Evolutionary conservation across 2,113 vertebrate genomes (phyloP), one percentile per base, ranked within the genome.

Genomic region (Podiceps cristatus): DNA sequence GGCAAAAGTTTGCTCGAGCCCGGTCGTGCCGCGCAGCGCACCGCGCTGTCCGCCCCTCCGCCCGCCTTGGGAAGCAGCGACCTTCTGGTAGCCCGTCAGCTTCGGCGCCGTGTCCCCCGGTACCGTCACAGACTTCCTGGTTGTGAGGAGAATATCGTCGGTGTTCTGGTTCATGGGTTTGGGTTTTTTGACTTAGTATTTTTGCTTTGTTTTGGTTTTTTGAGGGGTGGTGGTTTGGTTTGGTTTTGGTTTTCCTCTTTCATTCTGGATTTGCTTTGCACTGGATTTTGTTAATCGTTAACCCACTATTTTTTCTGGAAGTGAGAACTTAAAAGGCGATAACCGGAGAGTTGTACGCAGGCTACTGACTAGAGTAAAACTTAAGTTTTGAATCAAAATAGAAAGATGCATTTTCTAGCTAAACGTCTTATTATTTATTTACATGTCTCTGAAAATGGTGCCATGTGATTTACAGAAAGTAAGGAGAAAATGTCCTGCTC

Each of bases 381-480:
- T 13, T 11, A 33, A 53, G 66, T 67, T 94, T 76, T 50, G 40
- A 69, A 23, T 64, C 45, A 10, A 52, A 81, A 33, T 4, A 50
- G 72, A 63, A 82, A 76, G 19, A 9, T 3, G 37, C 59, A 5
- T 77, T 92, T 29, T 77, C 59, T 37, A 11, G 9, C 79, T 33
- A 55, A 77, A 86, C 6, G 18, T 69, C 85, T 75, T 71, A 62
- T 86, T 64, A 63, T 84, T 90, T 95, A 93, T 95, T 96, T 95
- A 91, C 47, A 0, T 25, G n/a, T 53, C 35, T 83, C 64, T 68
- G 88, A 77, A 92, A 92, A 86, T 59, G 84, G 60, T 84, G 91
- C 93, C 24, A 7, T 56, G 69, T 60, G 64, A 64, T 78, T 93
- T 93, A 84, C 84, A 33, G 91, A 94, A 88, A 84, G 55, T 23